phyloP scores from a whole-genome alignment of 2,888 invertebrate genomes.

The Panzeria rudis region DNA sequence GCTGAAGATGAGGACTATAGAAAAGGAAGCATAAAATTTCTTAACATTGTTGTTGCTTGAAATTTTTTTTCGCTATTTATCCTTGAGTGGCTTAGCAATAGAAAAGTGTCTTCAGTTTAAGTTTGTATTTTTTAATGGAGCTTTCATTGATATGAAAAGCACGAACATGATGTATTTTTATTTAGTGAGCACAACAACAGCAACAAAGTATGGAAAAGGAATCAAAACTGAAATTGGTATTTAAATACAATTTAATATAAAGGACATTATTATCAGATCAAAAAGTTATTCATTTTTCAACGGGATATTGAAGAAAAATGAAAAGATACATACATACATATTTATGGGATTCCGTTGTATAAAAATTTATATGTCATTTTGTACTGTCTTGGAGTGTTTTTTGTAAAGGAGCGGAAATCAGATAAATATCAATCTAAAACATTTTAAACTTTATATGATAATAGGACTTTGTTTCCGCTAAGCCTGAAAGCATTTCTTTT shows the following conservation, averaged over 20 bases:
- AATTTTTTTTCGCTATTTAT: slow-evolving; percentile 6
- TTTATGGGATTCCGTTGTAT: background rate
- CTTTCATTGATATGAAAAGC: slow-evolving; percentile 58
- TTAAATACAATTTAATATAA: slow-evolving; percentile 62
- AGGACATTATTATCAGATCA: slow-evolving; percentile 30
- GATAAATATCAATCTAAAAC: background rate
- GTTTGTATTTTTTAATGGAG: slow-evolving; percentile 6
- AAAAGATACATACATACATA: background rate
- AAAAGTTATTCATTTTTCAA: slow-evolving; percentile 44
- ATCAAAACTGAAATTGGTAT: slow-evolving; percentile 41
- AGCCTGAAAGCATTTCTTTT: background rate
- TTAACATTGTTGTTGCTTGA: background rate
- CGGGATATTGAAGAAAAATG: slow-evolving; percentile 2
- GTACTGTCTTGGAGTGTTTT: background rate
- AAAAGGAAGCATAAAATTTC: background rate
- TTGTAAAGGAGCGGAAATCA: background rate
- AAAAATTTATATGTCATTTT: background rate
- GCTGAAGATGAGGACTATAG: background rate
- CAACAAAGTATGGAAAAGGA: slow-evolving; percentile 13
- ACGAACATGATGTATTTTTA: slow-evolving; percentile 53
- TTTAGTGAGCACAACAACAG: background rate
- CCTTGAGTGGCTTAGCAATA: slow-evolving; percentile 43
- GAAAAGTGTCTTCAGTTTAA: background rate
- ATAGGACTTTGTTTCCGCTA: background rate
- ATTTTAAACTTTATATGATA: background rate